These are phyloP conservation scores for Heliconius nattereri DNA, from an alignment of 1,140 invertebrate genomes.

Conservation along the genomic window DNA sequence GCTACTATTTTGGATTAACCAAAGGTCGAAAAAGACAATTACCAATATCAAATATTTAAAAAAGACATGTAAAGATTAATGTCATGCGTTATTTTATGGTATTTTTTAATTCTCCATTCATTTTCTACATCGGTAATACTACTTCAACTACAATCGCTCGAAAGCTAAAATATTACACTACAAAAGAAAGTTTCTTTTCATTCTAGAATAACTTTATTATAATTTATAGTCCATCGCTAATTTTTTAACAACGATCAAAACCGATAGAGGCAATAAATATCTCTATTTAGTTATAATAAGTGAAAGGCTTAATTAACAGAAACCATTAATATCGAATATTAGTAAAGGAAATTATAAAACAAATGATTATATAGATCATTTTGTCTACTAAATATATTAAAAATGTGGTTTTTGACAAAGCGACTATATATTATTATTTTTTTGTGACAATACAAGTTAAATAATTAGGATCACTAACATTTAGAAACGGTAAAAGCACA, in stretches of 20 bases:
- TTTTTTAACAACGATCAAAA: slow-evolving; percentile 29
- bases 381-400: no score
- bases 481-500: no score
- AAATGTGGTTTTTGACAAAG: no score
- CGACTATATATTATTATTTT: not conserved
- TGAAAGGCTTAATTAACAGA: slow-evolving; percentile 38
- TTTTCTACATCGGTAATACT: no score
- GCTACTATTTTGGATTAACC: not conserved
- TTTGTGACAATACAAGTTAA: not conserved
- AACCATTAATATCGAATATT: not conserved
- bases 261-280: slow-evolving; percentile 37
- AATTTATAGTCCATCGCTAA: slow-evolving; percentile 32
- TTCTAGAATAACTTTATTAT: slow-evolving; percentile 30
- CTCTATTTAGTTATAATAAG: slow-evolving; percentile 31
- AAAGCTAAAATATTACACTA: slow-evolving; percentile 23
- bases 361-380: not conserved
- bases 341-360: not conserved
- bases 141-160: not conserved
- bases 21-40: not conserved
- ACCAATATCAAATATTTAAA: not conserved
- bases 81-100: no score
- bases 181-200: slow-evolving; percentile 34
- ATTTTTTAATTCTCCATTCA: no score
- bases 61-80: no score
- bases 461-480: no score